phyloP scores from a whole-genome alignment of 2,888 invertebrate genomes.

The Euplexia lucipara region DNA sequence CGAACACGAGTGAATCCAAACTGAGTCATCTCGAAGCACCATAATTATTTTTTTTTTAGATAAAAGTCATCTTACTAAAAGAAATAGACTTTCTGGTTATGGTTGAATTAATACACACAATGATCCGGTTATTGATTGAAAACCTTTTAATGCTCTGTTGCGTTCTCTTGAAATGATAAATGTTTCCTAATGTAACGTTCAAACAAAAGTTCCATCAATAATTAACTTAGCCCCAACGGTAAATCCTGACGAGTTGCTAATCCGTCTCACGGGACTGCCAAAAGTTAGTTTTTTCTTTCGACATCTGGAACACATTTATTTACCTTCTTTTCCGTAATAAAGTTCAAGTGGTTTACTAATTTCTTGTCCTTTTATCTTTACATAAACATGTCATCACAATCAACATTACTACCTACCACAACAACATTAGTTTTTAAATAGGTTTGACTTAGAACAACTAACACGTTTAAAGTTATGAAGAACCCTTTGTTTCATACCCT shows the following conservation, averaged over 20 bases:
- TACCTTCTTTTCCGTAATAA: conserved; percentile 9
- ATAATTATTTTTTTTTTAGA: too few relatives aligned
- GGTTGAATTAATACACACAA: too few relatives aligned
- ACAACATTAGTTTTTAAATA: too few relatives aligned
- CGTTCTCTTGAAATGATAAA: not conserved
- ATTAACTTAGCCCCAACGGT: conserved; percentile 12
- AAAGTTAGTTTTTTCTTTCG: conserved; percentile 33
- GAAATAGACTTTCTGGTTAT: too few relatives aligned
- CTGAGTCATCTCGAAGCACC: too few relatives aligned
- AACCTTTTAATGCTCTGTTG: too few relatives aligned
- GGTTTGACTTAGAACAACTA: too few relatives aligned
- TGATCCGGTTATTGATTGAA: too few relatives aligned
- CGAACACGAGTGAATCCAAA: too few relatives aligned
- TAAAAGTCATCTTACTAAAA: too few relatives aligned
- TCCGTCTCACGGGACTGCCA: conserved; percentile 42
- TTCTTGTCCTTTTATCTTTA: not conserved
- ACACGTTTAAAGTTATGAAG: too few relatives aligned
- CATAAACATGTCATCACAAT: not conserved
- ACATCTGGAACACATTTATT: conserved; percentile 21
- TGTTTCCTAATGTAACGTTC: conserved; percentile 1
- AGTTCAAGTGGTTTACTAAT: conserved; percentile 22
- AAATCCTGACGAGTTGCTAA: conserved; percentile 40
- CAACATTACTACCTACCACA: not conserved
- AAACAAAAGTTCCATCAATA: conserved; percentile 35
- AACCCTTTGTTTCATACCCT: too few relatives aligned